phyloP scores from a whole-genome alignment of 2,113 vertebrate species.

The Casuarius casuarius region DNA sequence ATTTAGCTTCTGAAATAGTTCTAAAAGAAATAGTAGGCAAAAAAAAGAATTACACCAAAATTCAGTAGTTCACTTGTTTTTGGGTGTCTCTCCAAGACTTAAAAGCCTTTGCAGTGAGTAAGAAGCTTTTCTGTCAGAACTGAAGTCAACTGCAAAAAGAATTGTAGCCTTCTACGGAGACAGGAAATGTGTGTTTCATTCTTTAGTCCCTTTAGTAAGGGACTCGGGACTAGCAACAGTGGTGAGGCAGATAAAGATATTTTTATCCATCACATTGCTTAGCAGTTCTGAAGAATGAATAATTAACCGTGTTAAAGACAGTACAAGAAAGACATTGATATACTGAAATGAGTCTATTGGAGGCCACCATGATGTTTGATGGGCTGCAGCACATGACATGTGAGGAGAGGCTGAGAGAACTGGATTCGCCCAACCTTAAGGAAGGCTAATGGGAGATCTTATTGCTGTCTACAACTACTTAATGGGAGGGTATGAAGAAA shows the following conservation, averaged over 20 bases:
- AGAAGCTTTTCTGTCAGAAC: not conserved
- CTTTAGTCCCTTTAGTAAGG: not conserved
- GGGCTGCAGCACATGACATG: not conserved
- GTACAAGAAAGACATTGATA: not conserved
- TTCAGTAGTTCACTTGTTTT: not conserved
- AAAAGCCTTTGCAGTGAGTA: not conserved
- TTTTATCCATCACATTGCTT: not conserved
- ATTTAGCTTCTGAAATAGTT: not conserved
- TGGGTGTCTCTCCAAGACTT: not conserved
- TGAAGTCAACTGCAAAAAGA: not conserved
- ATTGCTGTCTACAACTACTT: not conserved
- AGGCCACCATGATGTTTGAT: not conserved
- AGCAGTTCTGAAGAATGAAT: not conserved
- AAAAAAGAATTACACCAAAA: not conserved
- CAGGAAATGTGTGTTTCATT: not conserved
- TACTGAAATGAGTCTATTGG: not conserved
- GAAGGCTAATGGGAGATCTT: not conserved
- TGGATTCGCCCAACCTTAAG: not conserved
- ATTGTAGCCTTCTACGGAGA: not conserved
- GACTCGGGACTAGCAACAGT: not conserved
- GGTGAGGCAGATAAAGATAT: not conserved
- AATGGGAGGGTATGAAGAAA: not conserved
- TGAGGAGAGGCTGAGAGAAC: not conserved
- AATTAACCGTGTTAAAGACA: not conserved
- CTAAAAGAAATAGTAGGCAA: not conserved